These are phyloP conservation scores for Drosophila oshimai DNA, from an alignment of 1,140 invertebrate genomes.

Conservation along the genomic window DNA sequence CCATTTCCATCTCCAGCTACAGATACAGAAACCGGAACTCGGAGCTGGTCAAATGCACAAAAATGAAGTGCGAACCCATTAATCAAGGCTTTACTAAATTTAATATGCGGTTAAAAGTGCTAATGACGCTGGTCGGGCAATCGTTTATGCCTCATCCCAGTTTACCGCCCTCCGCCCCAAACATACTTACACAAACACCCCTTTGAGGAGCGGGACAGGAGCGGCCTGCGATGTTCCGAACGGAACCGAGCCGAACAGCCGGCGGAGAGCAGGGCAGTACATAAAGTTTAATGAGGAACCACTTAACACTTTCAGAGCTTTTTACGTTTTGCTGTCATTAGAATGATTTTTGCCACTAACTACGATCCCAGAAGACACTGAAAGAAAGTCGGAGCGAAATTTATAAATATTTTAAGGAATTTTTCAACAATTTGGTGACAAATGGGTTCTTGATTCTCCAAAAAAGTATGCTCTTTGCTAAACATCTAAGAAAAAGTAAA, in stretches of 20 bases:
- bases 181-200: constrained; percentile 21
- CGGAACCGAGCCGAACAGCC: constrained; percentile 9
- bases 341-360: constrained; percentile 80
- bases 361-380: constrained; percentile 53
- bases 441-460: no score
- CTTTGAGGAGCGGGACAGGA: constrained; percentile 19
- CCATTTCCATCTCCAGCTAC: no score
- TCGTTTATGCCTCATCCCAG: constrained; percentile 53
- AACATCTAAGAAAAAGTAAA: no score
- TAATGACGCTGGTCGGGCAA: constrained; percentile 76
- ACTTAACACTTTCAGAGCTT: constrained; percentile 82
- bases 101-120: constrained; percentile 82
- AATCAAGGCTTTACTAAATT: constrained; percentile 76
- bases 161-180: constrained; percentile 18
- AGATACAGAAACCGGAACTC: constrained; percentile 1
- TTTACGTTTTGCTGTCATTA: constrained; percentile 80
- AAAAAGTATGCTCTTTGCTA: no score
- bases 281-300: constrained; percentile 82
- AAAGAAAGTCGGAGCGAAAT: neutral
- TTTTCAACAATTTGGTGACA: no score
- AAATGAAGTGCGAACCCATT: constrained; percentile 59
- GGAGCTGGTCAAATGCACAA: constrained; percentile 38
- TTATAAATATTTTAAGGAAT: neutral
- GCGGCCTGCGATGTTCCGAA: constrained; percentile 3
- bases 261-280: constrained; percentile 53